These are phyloP conservation scores for Grantiella picta DNA, from an alignment of 2,113 vertebrate genomes.

Conservation along the genomic window DNA sequence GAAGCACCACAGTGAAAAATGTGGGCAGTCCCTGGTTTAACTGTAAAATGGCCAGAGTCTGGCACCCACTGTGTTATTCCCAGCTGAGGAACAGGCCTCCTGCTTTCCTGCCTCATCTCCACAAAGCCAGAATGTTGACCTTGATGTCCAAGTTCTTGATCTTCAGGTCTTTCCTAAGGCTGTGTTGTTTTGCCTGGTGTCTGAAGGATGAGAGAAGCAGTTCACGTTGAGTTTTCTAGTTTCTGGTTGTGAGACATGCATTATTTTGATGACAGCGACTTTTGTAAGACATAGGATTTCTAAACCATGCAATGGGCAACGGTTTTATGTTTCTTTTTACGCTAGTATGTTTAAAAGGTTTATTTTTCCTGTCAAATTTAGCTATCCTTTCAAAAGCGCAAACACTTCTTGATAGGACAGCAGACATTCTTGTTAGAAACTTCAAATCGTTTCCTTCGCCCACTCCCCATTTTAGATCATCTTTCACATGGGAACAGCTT, in stretches of 20 bases:
- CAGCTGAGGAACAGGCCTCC: background rate
- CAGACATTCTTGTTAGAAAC: constrained; percentile 47
- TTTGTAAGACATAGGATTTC: background rate
- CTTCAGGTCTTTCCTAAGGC: background rate
- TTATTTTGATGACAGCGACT: background rate
- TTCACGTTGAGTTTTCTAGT: background rate
- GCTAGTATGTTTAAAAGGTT: background rate
- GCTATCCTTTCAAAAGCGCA: constrained; percentile 38
- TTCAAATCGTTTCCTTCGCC: constrained; percentile 49
- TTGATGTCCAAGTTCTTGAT: background rate
- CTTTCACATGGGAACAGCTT: constrained; percentile 59
- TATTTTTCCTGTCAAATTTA: constrained; percentile 38
- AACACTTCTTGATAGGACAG: constrained; percentile 41
- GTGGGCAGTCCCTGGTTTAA: background rate
- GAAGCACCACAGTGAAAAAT: background rate
- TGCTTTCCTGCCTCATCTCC: background rate
- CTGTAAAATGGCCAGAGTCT: background rate
- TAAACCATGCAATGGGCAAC: background rate
- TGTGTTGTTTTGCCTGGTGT: background rate
- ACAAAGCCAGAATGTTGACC: background rate
- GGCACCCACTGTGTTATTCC: background rate
- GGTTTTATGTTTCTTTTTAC: background rate
- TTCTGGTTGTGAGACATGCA: background rate
- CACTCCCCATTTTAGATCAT: constrained; percentile 65
- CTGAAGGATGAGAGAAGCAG: background rate